These are phyloP conservation scores for Drosophila bifasciata DNA, from an alignment of 1,140 invertebrate genomes.

Conservation along the genomic window DNA sequence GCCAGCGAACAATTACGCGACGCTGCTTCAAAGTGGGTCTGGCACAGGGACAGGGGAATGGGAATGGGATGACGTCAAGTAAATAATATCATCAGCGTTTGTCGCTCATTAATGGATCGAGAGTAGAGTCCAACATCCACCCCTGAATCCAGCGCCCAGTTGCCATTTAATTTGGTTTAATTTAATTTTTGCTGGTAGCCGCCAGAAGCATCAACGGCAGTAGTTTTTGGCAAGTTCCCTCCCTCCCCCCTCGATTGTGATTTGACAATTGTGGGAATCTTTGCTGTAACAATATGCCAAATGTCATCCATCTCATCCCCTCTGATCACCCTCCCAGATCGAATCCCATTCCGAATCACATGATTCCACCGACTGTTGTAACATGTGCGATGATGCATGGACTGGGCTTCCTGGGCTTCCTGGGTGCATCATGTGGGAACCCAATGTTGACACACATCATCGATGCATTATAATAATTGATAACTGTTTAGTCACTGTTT, in stretches of 20 bases:
- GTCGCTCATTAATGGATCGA: constrained; percentile 70
- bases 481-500: constrained; percentile 77
- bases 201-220: constrained; percentile 20
- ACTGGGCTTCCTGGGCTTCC: constrained; percentile 32
- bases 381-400: constrained; percentile 69
- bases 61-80: constrained; percentile 36
- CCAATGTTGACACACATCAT: constrained; percentile 51
- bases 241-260: constrained; percentile 49
- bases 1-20: constrained; percentile 63
- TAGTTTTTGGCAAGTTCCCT: constrained; percentile 10
- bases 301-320: constrained; percentile 30
- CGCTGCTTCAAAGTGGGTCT: constrained; percentile 7
- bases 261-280: constrained; percentile 77
- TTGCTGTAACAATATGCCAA: constrained; percentile 58
- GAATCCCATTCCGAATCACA: neutral
- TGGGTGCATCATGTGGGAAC: constrained; percentile 47
- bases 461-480: constrained; percentile 68
- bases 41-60: too few relatives aligned
- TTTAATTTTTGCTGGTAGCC: constrained; percentile 75
- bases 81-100: constrained; percentile 77
- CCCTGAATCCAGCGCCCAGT: constrained; percentile 25
- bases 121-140: constrained; percentile 14
- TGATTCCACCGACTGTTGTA: constrained; percentile 16
- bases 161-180: constrained; percentile 74
- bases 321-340: constrained; percentile 3